Conservation (phyloP, 2,888 invertebrate genomes). For the Scrobipalpa atriplicella region DNA sequence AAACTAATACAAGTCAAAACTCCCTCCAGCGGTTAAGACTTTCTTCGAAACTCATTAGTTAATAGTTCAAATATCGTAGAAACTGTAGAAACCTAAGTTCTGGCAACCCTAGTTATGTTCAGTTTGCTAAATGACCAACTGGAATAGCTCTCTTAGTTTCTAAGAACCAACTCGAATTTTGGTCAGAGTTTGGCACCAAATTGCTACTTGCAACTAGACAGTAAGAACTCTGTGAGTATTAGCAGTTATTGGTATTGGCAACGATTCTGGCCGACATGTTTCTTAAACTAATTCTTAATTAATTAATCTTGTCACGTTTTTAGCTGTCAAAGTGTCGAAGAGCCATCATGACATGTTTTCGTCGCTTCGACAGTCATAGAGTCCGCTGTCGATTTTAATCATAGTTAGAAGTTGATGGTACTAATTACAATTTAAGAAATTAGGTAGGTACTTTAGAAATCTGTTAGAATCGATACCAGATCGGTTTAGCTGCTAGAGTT, state of each 20-base stretch:
- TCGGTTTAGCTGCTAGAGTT: neutral
- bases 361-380: too few species aligned
- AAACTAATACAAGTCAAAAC: neutral
- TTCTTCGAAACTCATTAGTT: constrained; percentile 7
- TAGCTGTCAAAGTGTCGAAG: too few species aligned
- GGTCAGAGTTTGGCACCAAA: neutral
- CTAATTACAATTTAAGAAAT: too few species aligned
- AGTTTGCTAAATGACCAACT: constrained; percentile 7
- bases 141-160: constrained; percentile 12
- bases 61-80: constrained; percentile 2
- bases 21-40: neutral
- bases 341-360: too few species aligned
- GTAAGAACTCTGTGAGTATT: neutral
- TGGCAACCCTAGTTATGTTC: constrained; percentile 10
- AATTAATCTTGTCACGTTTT: too few species aligned
- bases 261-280: neutral
- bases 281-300: too few species aligned
- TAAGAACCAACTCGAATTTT: neutral
- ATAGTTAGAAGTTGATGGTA: too few species aligned
- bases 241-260: neutral
- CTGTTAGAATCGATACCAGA: neutral
- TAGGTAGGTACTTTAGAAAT: too few species aligned
- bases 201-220: neutral
- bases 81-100: neutral
- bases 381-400: too few species aligned